phyloP scores from a whole-genome alignment of 2,888 invertebrate genomes.

The Suillia variegata region DNA sequence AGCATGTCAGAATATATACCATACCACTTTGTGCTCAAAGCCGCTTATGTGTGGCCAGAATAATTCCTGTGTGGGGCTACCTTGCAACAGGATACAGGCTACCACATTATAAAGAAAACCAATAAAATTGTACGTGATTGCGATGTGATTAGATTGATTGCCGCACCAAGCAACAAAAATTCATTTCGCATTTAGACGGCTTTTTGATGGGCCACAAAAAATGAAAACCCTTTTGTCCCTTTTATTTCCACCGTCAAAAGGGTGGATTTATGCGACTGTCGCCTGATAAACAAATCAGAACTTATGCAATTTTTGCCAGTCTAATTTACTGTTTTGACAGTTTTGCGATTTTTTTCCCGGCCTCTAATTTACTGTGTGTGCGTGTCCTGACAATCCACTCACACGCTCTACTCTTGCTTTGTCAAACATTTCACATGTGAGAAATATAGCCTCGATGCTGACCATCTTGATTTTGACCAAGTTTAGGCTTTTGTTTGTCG shows the following conservation, averaged over 20 bases:
- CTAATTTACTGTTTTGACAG: conserved; percentile 6
- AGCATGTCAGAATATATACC: no score
- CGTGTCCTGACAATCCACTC: not conserved
- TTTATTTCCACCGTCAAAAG: not conserved
- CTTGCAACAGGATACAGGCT: not conserved
- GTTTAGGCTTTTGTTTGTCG: conserved; percentile 8
- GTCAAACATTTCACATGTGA: no score
- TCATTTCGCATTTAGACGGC: not conserved
- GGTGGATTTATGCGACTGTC: not conserved
- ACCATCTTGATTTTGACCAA: conserved; percentile 5
- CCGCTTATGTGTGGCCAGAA: conserved; percentile 7
- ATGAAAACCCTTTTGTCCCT: not conserved
- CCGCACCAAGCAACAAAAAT: not conserved
- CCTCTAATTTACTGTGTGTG: not conserved
- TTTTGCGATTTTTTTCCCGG: not conserved
- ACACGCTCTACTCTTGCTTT: not conserved
- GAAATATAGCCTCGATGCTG: no score
- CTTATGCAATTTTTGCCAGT: not conserved
- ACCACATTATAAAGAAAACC: not conserved
- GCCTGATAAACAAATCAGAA: not conserved
- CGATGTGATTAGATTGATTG: conserved; percentile 6
- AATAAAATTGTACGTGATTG: conserved; percentile 5
- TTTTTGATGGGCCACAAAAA: not conserved
- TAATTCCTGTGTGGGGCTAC: no score
- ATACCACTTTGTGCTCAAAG: not conserved